phyloP scores from a whole-genome alignment of 2,888 invertebrate species.

The Crocallis elinguaria region DNA sequence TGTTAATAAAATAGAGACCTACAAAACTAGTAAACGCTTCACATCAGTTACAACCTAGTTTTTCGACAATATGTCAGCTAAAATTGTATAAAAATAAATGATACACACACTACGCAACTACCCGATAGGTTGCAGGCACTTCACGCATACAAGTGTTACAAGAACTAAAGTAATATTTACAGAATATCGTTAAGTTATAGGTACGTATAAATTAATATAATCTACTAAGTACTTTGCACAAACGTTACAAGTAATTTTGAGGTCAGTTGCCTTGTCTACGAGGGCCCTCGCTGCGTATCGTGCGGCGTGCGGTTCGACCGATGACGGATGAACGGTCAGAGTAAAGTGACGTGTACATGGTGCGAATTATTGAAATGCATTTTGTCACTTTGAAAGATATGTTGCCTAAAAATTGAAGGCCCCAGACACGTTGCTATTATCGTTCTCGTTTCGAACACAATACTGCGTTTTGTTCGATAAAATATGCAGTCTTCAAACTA shows the following conservation, averaged over 20 bases:
- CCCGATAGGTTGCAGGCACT: slow-evolving; percentile 50
- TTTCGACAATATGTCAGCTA: slow-evolving; percentile 79
- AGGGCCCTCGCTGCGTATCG: not conserved
- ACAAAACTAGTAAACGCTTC: slow-evolving; percentile 58
- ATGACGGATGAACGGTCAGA: slow-evolving; percentile 7
- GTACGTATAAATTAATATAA: slow-evolving; percentile 82
- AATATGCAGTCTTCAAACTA: slow-evolving; percentile 79
- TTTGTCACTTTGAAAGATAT: not conserved
- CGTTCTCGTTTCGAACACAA: slow-evolving; percentile 45
- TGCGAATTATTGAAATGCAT: not conserved
- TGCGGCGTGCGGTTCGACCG: not conserved
- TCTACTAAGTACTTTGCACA: slow-evolving; percentile 85
- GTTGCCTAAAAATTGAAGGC: not conserved
- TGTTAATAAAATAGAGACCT: slow-evolving; percentile 47
- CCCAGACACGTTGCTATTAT: slow-evolving; percentile 18
- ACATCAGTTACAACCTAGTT: slow-evolving; percentile 65
- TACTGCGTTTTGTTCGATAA: slow-evolving; percentile 70
- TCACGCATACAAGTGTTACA: slow-evolving; percentile 40
- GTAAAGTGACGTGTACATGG: not conserved
- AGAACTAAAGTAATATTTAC: slow-evolving; percentile 75
- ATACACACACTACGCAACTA: slow-evolving; percentile 60
- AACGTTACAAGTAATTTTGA: slow-evolving; percentile 74
- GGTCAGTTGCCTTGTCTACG: slow-evolving; percentile 51
- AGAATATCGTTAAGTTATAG: slow-evolving; percentile 70
- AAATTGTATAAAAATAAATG: slow-evolving; percentile 80